Evolutionary conservation across 2,113 vertebrate species (phyloP).

Genomic region (Ameiurus melas): DNA sequence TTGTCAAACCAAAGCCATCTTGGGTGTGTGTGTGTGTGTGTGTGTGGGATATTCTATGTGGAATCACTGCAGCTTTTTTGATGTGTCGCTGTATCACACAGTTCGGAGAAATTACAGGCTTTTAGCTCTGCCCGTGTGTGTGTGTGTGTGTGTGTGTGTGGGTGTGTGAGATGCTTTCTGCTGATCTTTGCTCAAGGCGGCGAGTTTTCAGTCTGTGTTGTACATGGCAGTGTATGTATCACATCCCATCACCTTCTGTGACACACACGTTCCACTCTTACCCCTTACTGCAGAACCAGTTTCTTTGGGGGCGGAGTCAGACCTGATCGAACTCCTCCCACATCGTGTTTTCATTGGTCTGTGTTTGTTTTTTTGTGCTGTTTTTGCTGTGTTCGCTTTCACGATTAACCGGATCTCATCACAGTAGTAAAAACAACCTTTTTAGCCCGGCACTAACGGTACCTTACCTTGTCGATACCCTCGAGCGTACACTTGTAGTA

Average conservation of each 20-base stretch:
- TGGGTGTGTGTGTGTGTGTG: neutral
- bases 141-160: constrained; percentile 9
- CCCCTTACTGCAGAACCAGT: neutral
- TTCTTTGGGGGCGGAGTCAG: neutral
- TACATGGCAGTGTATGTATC: neutral
- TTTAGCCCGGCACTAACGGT: neutral
- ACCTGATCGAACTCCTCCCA: neutral
- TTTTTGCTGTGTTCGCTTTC: neutral
- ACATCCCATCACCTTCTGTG: neutral
- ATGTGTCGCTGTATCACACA: constrained; percentile 19
- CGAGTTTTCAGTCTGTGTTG: neutral
- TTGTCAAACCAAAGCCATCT: constrained; percentile 22
- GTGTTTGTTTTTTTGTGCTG: neutral
- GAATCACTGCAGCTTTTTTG: constrained; percentile 13
- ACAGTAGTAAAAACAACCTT: neutral
- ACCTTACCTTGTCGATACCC: neutral
- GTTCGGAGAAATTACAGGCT: constrained; percentile 11
- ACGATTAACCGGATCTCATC: neutral
- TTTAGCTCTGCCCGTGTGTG: constrained; percentile 30
- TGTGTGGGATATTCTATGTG: neutral
- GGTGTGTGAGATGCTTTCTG: constrained; percentile 2
- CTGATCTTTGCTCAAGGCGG: constrained; percentile 18
- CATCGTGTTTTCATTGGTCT: neutral
- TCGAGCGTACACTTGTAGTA: too few species aligned
- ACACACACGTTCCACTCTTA: neutral